Conservation (phyloP, 2,888 invertebrate genomes). For the Campoplex capitator region DNA sequence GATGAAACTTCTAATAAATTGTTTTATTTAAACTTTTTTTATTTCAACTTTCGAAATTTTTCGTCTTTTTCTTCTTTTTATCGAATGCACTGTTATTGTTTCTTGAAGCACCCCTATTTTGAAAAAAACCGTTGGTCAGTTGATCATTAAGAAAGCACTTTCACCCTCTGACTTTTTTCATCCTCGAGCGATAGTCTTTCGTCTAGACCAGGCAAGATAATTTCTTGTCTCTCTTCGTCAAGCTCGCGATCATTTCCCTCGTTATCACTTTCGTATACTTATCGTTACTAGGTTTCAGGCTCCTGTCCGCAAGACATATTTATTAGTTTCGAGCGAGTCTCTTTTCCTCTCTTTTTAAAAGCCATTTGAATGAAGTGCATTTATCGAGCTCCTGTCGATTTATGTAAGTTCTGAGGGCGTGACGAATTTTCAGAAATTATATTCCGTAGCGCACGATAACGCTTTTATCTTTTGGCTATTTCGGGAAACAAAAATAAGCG, state of each 20-base stretch:
- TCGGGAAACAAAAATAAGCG: background rate
- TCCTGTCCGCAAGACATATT: conserved; percentile 9
- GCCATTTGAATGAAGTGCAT: conserved; percentile 7
- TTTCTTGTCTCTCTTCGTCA: conserved; percentile 43
- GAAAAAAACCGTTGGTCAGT: conserved; percentile 37
- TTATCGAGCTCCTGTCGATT: background rate
- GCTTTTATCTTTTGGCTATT: background rate
- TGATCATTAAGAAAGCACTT: conserved; percentile 58
- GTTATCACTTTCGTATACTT: conserved; percentile 56
- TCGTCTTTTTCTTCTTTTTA: background rate
- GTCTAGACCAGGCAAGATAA: conserved; percentile 54
- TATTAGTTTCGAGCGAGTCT: conserved; percentile 25
- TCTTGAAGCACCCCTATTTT: conserved; percentile 36
- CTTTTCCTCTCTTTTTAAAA: conserved; percentile 3
- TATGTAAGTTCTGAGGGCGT: conserved; percentile 42
- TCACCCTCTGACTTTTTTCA: conserved; percentile 42
- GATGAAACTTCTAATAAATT: no score
- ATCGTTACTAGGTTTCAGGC: conserved; percentile 31
- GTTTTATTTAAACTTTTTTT: no score
- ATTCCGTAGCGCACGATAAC: background rate
- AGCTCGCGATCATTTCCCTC: conserved; percentile 48
- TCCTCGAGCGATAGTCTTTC: conserved; percentile 33
- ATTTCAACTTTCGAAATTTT: background rate
- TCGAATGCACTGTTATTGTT: background rate
- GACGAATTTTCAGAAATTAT: conserved; percentile 36